phyloP scores from a whole-genome alignment of 2,113 vertebrate genomes.

The Mellivora capensis region DNA sequence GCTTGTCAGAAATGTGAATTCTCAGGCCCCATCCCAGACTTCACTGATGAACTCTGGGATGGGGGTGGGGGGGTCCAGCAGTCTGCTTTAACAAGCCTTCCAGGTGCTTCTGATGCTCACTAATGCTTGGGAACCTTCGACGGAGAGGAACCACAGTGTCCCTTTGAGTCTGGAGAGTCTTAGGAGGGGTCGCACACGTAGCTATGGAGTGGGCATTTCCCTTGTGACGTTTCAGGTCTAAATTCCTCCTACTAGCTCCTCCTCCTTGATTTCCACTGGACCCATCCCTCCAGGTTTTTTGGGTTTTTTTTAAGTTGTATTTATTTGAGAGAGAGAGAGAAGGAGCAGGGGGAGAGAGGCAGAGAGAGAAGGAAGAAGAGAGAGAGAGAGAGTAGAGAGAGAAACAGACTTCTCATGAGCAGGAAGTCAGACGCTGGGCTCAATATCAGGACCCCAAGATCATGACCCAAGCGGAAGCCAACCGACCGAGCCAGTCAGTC shows the following conservation, averaged over 20 bases:
- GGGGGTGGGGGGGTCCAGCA: background rate
- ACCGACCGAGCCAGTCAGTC: background rate
- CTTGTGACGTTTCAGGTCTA: background rate
- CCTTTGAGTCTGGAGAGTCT: background rate
- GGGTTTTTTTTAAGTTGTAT: background rate
- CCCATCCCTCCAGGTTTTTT: background rate
- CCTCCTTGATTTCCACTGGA: background rate
- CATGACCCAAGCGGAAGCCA: background rate
- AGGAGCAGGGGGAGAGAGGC: background rate
- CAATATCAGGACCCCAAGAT: background rate
- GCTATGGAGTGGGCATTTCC: background rate
- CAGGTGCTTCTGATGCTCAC: background rate
- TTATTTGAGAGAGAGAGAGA: background rate
- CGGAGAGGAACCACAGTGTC: background rate
- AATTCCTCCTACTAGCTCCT: background rate
- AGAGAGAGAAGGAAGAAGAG: background rate
- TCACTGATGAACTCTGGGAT: background rate
- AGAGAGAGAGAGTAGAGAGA: no score
- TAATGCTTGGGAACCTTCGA: background rate
- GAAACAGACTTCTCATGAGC: background rate
- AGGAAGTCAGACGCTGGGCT: rapidly evolving
- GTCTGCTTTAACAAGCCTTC: background rate
- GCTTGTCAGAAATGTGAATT: background rate
- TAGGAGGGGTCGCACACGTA: background rate
- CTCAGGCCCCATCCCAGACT: background rate